A percentile compares a stretch with the other conserved stretches of the same genome.
Evolutionary conservation across 1,140 invertebrate species (phyloP).

Genomic region (Coenobita brevimanus): DNA sequence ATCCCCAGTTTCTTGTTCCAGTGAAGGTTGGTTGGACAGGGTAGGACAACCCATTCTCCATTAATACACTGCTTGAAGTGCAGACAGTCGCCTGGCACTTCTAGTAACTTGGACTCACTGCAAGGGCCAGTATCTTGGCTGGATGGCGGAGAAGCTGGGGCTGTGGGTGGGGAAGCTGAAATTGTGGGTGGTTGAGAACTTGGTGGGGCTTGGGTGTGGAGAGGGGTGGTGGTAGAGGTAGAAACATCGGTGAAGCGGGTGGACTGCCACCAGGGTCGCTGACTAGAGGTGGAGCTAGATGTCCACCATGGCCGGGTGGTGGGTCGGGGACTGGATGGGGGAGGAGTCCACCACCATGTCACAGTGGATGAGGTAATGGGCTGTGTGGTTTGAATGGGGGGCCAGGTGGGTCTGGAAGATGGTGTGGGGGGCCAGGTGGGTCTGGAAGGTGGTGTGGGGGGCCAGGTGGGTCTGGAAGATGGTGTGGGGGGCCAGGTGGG

Average conservation of each 20-base stretch:
- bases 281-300: neutral
- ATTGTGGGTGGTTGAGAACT: neutral
- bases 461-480: conserved; percentile 8
- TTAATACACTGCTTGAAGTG: conserved; percentile 54
- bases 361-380: neutral
- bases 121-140: neutral
- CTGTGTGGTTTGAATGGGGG: neutral
- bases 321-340: conserved; percentile 45
- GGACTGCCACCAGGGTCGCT: conserved; percentile 20
- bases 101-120: neutral
- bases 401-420: neutral
- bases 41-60: neutral
- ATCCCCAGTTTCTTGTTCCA: conserved; percentile 76
- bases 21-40: conserved; percentile 77
- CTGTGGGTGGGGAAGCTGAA: neutral
- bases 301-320: conserved; percentile 33
- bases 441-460: neutral
- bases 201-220: neutral
- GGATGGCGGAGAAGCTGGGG: neutral
- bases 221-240: conserved; percentile 4
- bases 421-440: neutral
- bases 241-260: conserved; percentile 19
- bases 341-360: conserved; percentile 22
- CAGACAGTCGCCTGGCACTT: conserved; percentile 48
- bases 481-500: neutral